phyloP scores from a whole-genome alignment of 2,888 invertebrate genomes.

The Timema podura region DNA sequence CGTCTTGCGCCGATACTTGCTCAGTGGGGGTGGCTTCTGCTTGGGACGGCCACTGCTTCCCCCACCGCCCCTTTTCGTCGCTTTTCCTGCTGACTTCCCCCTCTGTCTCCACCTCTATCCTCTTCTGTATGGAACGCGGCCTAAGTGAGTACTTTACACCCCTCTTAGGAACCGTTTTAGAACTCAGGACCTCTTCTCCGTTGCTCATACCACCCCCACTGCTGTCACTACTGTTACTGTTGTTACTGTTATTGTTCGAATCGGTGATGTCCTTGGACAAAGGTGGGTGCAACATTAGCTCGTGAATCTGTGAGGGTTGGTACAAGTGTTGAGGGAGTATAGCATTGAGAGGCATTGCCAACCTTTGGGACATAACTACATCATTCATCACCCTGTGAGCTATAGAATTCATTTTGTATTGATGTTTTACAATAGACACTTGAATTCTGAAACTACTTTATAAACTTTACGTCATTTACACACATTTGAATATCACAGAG shows the following conservation, averaged over 20 bases:
- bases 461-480: too few relatives aligned
- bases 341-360: conserved; percentile 3
- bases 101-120: conserved; percentile 48
- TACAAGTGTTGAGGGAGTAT: background rate
- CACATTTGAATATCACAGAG: too few relatives aligned
- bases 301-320: background rate
- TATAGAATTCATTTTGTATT: background rate
- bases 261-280: conserved; percentile 20
- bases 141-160: conserved; percentile 64
- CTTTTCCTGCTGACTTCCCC: conserved; percentile 46
- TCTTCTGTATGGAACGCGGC: conserved; percentile 58
- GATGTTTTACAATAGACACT: too few relatives aligned
- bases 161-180: conserved; percentile 35
- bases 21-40: conserved; percentile 61
- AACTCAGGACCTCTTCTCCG: background rate
- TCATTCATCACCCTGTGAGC: conserved; percentile 5
- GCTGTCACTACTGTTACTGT: conserved; percentile 2
- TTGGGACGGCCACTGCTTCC: conserved; percentile 41
- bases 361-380: conserved; percentile 6
- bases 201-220: conserved; percentile 2
- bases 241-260: conserved; percentile 26
- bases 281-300: background rate
- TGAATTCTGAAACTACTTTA: too few relatives aligned
- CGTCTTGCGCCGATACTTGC: conserved; percentile 85
- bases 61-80: conserved; percentile 11